Conservation (phyloP, 2,797 vertebrate species). For the Geotrypetes seraphini region DNA sequence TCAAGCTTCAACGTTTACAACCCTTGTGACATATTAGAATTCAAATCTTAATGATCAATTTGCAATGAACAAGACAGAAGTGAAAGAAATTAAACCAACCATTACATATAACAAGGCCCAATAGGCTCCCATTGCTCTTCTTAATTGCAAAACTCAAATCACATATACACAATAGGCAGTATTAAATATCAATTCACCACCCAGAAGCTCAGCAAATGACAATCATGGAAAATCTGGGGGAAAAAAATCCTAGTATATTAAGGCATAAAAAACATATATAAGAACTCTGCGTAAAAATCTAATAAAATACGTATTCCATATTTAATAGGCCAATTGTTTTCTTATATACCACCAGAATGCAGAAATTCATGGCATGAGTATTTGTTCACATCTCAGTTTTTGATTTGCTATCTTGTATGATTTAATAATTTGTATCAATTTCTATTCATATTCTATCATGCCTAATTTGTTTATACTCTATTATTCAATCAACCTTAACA, state of each 20-base stretch:
- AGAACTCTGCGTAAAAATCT: neutral
- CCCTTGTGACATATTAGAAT: conserved; percentile 71
- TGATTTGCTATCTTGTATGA: no score
- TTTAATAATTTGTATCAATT: no score
- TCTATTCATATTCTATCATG: no score
- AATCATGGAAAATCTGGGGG: conserved; percentile 10
- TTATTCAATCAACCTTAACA: no score
- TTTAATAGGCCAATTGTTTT: neutral
- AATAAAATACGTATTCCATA: neutral
- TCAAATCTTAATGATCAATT: conserved; percentile 75
- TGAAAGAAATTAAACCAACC: conserved; percentile 75
- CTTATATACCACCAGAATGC: neutral
- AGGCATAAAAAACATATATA: neutral
- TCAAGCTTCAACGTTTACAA: conserved; percentile 61
- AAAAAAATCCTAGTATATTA: no score
- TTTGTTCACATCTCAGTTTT: no score
- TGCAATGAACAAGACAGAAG: conserved; percentile 76
- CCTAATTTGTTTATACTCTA: no score
- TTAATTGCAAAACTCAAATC: conserved; percentile 66
- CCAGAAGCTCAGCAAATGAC: conserved; percentile 40
- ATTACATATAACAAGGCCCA: conserved; percentile 67
- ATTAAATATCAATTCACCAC: conserved; percentile 51
- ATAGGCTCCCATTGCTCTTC: conserved; percentile 62
- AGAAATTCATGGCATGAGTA: neutral
- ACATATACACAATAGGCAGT: conserved; percentile 54